A percentile compares a stretch with the other conserved stretches of the same genome.
Evolutionary conservation across 2,113 vertebrate genomes (phyloP).

Genomic region (Amblyopsis rosae): DNA sequence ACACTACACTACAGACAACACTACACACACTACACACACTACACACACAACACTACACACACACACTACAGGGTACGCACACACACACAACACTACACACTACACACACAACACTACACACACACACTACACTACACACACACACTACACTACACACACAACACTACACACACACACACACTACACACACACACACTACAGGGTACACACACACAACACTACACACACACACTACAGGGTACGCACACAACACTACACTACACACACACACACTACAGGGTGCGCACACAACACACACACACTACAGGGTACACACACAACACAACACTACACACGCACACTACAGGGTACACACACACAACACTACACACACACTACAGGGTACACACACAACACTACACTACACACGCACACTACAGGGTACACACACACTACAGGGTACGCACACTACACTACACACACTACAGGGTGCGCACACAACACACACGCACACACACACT

Average conservation of each 20-base stretch:
- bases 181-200: constrained; percentile 7
- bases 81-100: constrained; percentile 12
- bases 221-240: constrained; percentile 2
- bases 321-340: no score
- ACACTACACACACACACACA: no score
- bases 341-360: no score
- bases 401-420: background rate
- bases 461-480: no score
- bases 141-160: no score
- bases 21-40: background rate
- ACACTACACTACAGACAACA: background rate
- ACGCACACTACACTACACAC: no score
- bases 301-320: no score
- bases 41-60: background rate
- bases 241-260: background rate
- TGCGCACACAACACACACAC: background rate
- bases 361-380: background rate
- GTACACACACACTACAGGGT: no score
- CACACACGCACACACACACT: no score
- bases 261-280: background rate
- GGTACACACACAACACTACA: background rate
- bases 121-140: no score
- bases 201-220: background rate
- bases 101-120: no score
- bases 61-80: background rate